Evolutionary conservation across 2,888 invertebrate species (phyloP).

Genomic region (Mythimna impura): DNA sequence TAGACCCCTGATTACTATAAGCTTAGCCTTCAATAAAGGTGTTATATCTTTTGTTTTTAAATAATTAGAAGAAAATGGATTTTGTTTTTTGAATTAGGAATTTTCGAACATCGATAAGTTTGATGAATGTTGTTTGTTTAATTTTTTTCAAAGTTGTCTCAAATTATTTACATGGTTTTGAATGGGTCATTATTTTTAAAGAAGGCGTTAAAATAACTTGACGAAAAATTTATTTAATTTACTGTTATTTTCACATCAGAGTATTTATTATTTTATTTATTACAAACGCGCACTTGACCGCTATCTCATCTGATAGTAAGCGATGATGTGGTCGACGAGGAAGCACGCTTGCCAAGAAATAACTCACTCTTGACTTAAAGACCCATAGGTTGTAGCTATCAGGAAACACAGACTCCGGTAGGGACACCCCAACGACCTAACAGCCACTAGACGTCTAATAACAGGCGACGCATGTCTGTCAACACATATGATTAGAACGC

Average conservation of each 20-base stretch:
- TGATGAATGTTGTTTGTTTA: slow-evolving; percentile 49
- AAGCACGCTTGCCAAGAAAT: no score
- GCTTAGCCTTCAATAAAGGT: slow-evolving; percentile 43
- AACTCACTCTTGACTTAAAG: no score
- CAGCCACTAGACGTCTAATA: no score
- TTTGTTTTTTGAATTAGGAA: slow-evolving; percentile 59
- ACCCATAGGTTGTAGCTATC: no score
- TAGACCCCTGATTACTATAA: slow-evolving; percentile 62
- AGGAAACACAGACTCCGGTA: no score
- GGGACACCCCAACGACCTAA: no score
- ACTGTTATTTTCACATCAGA: neutral
- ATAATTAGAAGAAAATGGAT: slow-evolving; percentile 16
- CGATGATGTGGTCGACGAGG: no score
- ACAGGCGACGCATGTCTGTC: no score
- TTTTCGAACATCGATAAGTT: slow-evolving; percentile 53
- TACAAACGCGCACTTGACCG: no score
- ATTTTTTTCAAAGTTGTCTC: slow-evolving; percentile 15
- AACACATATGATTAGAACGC: no score
- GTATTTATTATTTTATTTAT: no score
- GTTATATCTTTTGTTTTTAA: slow-evolving; percentile 65
- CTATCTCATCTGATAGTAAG: no score
- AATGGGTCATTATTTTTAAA: slow-evolving; percentile 20
- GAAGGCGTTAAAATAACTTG: slow-evolving; percentile 14
- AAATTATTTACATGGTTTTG: slow-evolving; percentile 21
- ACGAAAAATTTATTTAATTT: neutral